Evolutionary conservation across 1,140 invertebrate species (phyloP).

Genomic region (Drosophila navojoa): DNA sequence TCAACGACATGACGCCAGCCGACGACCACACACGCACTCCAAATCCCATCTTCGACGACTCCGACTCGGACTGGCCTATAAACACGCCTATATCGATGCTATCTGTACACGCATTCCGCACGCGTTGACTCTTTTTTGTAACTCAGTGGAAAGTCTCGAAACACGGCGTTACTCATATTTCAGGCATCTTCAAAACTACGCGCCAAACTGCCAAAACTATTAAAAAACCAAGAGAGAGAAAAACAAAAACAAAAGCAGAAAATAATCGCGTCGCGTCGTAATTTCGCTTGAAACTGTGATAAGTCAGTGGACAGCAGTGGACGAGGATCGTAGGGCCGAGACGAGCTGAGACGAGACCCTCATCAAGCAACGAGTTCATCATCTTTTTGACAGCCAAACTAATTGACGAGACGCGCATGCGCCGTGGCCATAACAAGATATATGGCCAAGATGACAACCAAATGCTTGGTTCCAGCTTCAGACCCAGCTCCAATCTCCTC

Average conservation of each 20-base stretch:
- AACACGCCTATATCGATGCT: constrained; percentile 70
- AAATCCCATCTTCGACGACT: neutral
- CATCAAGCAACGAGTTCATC: constrained; percentile 83
- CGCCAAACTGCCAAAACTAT: constrained; percentile 74
- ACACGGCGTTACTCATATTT: constrained; percentile 70
- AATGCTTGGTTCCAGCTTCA: constrained; percentile 25
- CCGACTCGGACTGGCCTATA: constrained; percentile 45
- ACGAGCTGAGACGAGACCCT: constrained; percentile 58
- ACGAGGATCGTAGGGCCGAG: constrained; percentile 22
- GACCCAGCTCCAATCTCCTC: neutral
- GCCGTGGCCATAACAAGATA: constrained; percentile 75
- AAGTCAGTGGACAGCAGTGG: constrained; percentile 67
- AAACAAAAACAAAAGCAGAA: constrained; percentile 2
- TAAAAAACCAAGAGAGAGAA: constrained; percentile 44
- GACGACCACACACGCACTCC: constrained; percentile 59
- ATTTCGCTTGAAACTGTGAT: constrained; percentile 81
- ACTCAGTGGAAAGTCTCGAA: constrained; percentile 31
- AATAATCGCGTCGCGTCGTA: constrained; percentile 66
- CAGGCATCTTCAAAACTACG: constrained; percentile 66
- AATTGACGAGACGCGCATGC: constrained; percentile 82
- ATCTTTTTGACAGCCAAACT: constrained; percentile 84
- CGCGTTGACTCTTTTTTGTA: constrained; percentile 28
- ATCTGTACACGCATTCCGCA: constrained; percentile 53
- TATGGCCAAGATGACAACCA: constrained; percentile 78
- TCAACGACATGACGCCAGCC: constrained; percentile 77